Evolutionary conservation across 2,113 vertebrate species (phyloP).

Genomic region (Sorex araneus): DNA sequence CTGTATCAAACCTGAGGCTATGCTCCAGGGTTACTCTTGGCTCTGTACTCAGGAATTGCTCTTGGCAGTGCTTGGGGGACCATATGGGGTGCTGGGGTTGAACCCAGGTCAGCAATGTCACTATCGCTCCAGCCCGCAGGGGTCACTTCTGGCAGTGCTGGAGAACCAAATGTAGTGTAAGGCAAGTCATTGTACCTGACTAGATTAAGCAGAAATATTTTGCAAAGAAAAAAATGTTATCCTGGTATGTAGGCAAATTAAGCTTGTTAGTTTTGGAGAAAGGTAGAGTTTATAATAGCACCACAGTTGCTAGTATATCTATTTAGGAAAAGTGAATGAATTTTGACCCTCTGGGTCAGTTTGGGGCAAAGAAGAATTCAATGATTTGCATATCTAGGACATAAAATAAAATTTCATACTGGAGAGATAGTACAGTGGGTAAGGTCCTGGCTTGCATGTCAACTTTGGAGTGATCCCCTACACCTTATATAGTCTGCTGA

Average conservation of each 20-base stretch:
- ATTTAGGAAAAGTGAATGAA: neutral
- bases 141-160: too few species aligned
- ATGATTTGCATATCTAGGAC: neutral
- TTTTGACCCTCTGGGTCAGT: neutral
- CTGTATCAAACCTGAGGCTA: too few species aligned
- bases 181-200: neutral
- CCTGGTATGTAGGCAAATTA: neutral
- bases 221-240: neutral
- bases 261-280: neutral
- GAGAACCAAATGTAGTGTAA: neutral
- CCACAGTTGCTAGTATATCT: neutral
- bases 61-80: too few species aligned
- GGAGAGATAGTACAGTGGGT: too few species aligned
- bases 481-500: too few species aligned
- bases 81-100: too few species aligned
- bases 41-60: too few species aligned
- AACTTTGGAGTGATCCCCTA: too few species aligned
- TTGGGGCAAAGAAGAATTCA: constrained; percentile 5
- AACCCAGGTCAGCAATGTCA: too few species aligned
- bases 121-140: too few species aligned
- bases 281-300: neutral
- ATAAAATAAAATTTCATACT: neutral
- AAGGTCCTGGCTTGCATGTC: too few species aligned
- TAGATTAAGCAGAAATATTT: neutral
- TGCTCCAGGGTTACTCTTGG: too few species aligned